Percentiles rank a stretch among this genome's conserved stretches.
phyloP scores from a whole-genome alignment of 1,140 invertebrate species.

The Penaeus vannamei region DNA sequence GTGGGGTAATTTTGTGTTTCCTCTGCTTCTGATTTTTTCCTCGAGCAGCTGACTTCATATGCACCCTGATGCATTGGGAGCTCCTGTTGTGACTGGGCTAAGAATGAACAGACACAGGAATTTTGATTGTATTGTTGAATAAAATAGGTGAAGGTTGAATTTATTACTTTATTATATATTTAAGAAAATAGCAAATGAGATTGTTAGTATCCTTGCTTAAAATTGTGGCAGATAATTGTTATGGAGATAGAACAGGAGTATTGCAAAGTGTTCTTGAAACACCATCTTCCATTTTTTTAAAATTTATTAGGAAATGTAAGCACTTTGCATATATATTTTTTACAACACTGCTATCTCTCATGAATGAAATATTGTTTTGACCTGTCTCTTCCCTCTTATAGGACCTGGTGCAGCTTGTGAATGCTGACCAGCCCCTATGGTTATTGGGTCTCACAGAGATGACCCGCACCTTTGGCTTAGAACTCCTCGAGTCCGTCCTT shows the following conservation, averaged over 20 bases:
- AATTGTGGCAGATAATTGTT: not conserved
- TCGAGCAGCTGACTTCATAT: no score
- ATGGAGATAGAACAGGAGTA: no score
- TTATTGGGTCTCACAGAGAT: constrained; percentile 96
- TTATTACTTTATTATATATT: not conserved
- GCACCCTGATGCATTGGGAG: no score
- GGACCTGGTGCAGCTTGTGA: constrained; percentile 96
- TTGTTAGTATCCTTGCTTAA: not conserved
- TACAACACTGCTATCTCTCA: constrained; percentile 39
- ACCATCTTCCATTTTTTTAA: no score
- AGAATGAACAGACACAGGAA: no score
- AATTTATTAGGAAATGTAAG: no score
- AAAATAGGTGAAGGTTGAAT: no score
- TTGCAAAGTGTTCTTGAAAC: no score
- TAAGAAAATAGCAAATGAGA: not conserved
- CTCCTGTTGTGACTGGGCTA: no score
- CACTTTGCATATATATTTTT: not conserved
- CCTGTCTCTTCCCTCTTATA: constrained; percentile 69
- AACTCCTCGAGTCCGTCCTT: constrained; percentile 93
- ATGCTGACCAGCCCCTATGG: constrained; percentile 96
- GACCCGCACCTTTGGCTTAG: constrained; percentile 96
- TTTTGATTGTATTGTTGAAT: no score
- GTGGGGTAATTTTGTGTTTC: no score
- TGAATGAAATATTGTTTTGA: constrained; percentile 1
- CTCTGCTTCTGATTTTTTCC: no score